Conservation (phyloP, 2,888 invertebrate genomes). For the Acleris literana region DNA sequence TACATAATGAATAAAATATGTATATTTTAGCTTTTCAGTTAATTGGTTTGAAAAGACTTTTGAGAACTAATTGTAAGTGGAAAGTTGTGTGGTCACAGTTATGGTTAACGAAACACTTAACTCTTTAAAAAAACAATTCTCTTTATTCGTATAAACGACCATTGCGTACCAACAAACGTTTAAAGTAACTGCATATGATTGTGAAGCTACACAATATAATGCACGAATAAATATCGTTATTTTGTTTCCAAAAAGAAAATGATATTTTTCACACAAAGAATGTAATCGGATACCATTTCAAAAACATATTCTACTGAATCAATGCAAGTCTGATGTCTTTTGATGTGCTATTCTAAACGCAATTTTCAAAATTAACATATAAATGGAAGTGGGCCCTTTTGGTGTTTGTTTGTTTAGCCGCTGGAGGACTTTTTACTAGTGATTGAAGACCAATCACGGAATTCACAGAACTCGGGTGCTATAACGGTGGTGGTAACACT, state of each 20-base stretch:
- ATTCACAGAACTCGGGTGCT: conserved; percentile 8
- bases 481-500: conserved; percentile 8
- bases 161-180: too few relatives aligned
- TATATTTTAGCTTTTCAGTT: too few relatives aligned
- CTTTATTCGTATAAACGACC: too few relatives aligned
- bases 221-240: neutral
- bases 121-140: neutral
- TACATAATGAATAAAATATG: neutral
- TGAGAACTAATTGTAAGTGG: too few relatives aligned
- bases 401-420: conserved; percentile 9
- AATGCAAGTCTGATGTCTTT: conserved; percentile 21
- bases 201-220: neutral
- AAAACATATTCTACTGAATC: conserved; percentile 14
- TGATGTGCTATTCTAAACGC: conserved; percentile 9
- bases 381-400: conserved; percentile 21
- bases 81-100: too few relatives aligned
- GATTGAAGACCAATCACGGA: conserved; percentile 19
- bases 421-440: conserved; percentile 15
- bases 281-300: conserved; percentile 10
- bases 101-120: neutral
- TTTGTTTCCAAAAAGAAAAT: neutral
- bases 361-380: conserved; percentile 29
- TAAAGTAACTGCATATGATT: neutral
- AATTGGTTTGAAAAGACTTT: too few relatives aligned
- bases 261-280: neutral